These are phyloP conservation scores for Eupithecia pulchellata DNA, from an alignment of 2,888 invertebrate species.

Conservation along the genomic window DNA sequence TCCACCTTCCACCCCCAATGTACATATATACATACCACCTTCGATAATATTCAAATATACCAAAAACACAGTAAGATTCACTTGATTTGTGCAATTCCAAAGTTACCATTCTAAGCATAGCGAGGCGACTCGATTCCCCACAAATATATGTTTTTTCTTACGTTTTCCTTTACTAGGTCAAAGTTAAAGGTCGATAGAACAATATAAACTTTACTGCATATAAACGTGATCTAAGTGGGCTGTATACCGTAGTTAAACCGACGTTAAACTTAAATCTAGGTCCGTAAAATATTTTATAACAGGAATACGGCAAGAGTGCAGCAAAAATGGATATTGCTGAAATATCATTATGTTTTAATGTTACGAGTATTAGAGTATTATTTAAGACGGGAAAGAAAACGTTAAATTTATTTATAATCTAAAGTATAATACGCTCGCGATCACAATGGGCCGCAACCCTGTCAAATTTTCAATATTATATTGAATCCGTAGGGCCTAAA, in stretches of 20 bases:
- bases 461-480: too few relatives aligned
- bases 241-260: neutral
- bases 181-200: neutral
- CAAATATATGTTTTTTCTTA: neutral
- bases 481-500: too few relatives aligned
- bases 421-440: neutral
- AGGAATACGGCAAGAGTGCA: neutral
- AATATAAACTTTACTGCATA: slow-evolving; percentile 5
- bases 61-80: too few relatives aligned
- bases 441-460: too few relatives aligned
- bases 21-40: too few relatives aligned
- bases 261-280: slow-evolving; percentile 3
- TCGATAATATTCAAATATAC: too few relatives aligned
- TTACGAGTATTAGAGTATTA: too few relatives aligned
- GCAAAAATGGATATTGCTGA: neutral
- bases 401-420: neutral
- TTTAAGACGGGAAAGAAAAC: neutral
- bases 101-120: too few relatives aligned
- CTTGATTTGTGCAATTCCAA: too few relatives aligned
- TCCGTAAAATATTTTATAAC: neutral
- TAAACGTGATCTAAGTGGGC: neutral
- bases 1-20: too few relatives aligned
- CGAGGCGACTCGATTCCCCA: too few relatives aligned
- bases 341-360: neutral
- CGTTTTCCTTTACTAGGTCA: neutral